Evolutionary conservation across 2,113 vertebrate species (phyloP).

Genomic region (Hystrix cristata): DNA sequence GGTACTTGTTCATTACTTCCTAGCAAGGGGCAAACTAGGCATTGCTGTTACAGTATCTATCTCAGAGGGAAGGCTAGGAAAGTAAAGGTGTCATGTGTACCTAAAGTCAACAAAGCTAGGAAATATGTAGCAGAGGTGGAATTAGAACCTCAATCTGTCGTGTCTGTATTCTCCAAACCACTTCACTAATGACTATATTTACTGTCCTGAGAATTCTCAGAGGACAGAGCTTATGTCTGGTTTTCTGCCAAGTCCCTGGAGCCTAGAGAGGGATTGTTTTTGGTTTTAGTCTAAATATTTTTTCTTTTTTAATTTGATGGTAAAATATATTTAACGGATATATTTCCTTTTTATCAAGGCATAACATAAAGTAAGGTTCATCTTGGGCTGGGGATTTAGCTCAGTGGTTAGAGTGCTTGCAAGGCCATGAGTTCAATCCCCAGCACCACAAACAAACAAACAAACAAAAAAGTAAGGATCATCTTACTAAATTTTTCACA

Average conservation of each 20-base stretch:
- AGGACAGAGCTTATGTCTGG: neutral
- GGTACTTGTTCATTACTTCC: neutral
- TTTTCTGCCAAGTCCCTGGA: neutral
- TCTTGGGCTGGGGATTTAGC: neutral
- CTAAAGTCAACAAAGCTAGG: neutral
- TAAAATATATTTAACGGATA: neutral
- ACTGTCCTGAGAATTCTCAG: neutral
- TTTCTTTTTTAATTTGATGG: neutral
- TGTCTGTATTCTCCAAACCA: neutral
- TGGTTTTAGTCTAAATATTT: neutral
- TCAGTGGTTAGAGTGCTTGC: neutral
- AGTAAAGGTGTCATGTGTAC: neutral
- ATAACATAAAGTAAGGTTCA: neutral
- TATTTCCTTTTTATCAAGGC: neutral
- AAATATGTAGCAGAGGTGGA: neutral
- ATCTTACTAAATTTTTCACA: neutral
- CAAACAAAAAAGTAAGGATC: neutral
- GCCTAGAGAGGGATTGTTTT: neutral
- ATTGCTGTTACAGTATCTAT: neutral
- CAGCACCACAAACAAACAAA: no score
- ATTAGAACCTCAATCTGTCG: neutral
- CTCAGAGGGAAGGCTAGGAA: neutral
- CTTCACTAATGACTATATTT: neutral
- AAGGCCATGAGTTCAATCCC: no score
- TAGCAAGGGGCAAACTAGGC: neutral